phyloP scores from a whole-genome alignment of 2,888 invertebrate species.

The Phoronis australis region DNA sequence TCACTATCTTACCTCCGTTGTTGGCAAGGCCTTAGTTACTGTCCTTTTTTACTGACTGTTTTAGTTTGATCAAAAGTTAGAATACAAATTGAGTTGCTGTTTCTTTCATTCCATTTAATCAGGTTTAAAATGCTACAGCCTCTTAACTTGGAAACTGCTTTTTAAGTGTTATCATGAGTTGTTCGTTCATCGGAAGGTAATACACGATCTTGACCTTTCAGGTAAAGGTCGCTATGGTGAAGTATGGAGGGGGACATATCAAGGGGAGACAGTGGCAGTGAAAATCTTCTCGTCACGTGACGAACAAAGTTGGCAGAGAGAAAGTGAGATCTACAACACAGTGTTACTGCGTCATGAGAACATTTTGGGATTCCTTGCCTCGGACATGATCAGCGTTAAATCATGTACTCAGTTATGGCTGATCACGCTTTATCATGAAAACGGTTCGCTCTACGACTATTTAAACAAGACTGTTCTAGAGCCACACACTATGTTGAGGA shows the following conservation, averaged over 20 bases:
- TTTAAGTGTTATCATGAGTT: too few relatives aligned
- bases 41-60: too few relatives aligned
- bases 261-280: constrained; percentile 87
- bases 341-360: constrained; percentile 85
- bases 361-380: constrained; percentile 88
- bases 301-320: constrained; percentile 88
- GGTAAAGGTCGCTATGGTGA: constrained; percentile 83
- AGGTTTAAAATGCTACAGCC: too few relatives aligned
- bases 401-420: constrained; percentile 92
- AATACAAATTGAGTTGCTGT: too few relatives aligned
- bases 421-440: constrained; percentile 85
- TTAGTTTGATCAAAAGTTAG: too few relatives aligned
- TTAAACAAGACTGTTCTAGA: constrained; percentile 68
- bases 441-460: constrained; percentile 88
- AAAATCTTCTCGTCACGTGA: constrained; percentile 94
- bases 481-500: constrained; percentile 72
- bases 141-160: too few relatives aligned
- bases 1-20: too few relatives aligned
- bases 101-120: too few relatives aligned
- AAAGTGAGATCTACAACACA: constrained; percentile 88
- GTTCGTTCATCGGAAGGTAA: too few relatives aligned
- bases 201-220: constrained; percentile 19
- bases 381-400: constrained; percentile 87
- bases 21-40: too few relatives aligned
- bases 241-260: constrained; percentile 91